phyloP scores from a whole-genome alignment of 1,140 invertebrate genomes.

The Hypothenemus hampei region DNA sequence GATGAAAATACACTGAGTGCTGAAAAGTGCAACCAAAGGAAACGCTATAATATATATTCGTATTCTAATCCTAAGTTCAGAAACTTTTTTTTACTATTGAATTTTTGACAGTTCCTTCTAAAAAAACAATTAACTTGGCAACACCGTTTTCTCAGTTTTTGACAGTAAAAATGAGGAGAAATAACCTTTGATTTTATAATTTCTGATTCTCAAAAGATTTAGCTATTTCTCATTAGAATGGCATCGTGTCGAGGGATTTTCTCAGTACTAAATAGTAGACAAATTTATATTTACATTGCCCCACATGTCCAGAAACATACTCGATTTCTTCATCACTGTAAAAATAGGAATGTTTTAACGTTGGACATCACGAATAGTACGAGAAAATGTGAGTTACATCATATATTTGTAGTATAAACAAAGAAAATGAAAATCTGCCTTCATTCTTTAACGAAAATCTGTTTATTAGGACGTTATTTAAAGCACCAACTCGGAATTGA shows the following conservation, averaged over 20 bases:
- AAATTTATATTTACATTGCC: conserved; percentile 38
- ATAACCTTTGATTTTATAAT: conserved; percentile 21
- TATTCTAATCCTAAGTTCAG: no score
- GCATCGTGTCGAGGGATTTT: conserved; percentile 36
- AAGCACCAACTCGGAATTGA: not conserved
- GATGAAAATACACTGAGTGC: no score
- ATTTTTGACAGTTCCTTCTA: no score
- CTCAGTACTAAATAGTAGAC: conserved; percentile 39
- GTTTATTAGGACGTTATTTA: not conserved
- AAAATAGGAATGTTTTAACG: conserved; percentile 32
- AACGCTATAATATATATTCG: no score
- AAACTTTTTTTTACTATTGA: no score
- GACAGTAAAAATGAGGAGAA: no score
- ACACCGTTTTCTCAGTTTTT: no score
- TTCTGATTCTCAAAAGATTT: conserved; percentile 10
- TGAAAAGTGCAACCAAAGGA: no score
- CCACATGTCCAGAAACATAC: conserved; percentile 32
- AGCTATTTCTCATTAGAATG: conserved; percentile 8
- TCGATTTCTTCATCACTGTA: conserved; percentile 39
- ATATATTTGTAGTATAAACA: conserved; percentile 25
- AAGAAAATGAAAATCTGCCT: conserved; percentile 3
- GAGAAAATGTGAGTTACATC: conserved; percentile 38
- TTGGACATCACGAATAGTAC: conserved; percentile 23
- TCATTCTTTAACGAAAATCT: not conserved
- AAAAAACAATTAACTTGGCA: no score